A percentile compares a stretch with the other conserved stretches of the same genome.
These are phyloP conservation scores for Phalloptychus januarius DNA, from an alignment of 2,797 vertebrate genomes.

Conservation along the genomic window DNA sequence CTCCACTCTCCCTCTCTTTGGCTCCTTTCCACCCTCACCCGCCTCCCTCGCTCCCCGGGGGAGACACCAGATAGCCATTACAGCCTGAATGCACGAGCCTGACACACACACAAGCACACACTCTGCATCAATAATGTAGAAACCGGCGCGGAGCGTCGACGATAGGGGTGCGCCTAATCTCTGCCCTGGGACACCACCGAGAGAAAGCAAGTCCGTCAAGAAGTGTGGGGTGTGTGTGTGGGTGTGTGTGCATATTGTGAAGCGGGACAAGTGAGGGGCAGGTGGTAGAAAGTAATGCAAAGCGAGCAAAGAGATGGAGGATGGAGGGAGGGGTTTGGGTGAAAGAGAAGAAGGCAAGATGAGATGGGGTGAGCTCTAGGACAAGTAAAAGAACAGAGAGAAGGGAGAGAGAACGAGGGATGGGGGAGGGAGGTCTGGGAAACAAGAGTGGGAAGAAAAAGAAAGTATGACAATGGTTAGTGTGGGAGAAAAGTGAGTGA, in stretches of 20 bases:
- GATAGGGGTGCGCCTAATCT: constrained; percentile 78
- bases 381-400: constrained; percentile 61
- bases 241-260: constrained; percentile 39
- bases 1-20: constrained; percentile 70
- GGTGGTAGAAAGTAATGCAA: constrained; percentile 68
- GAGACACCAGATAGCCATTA: constrained; percentile 85
- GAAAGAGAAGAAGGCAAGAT: constrained; percentile 72
- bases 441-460: constrained; percentile 69
- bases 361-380: constrained; percentile 63
- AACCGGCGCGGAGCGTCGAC: constrained; percentile 65
- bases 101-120: constrained; percentile 36
- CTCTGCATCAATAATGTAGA: constrained; percentile 82
- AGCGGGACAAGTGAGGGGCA: constrained; percentile 64
- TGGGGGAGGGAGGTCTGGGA: constrained; percentile 54
- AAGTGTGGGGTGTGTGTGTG: constrained; percentile 40
- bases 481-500: constrained; percentile 51
- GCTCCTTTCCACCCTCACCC: constrained; percentile 57
- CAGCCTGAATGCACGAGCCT: constrained; percentile 58
- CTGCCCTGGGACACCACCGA: constrained; percentile 78
- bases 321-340: constrained; percentile 47
- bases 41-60: constrained; percentile 46
- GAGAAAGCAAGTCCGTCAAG: constrained; percentile 65
- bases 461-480: constrained; percentile 66
- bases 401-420: constrained; percentile 58
- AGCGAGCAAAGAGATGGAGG: constrained; percentile 49